These are phyloP conservation scores for Automeris io DNA, from an alignment of 2,888 invertebrate genomes.

Conservation along the genomic window DNA sequence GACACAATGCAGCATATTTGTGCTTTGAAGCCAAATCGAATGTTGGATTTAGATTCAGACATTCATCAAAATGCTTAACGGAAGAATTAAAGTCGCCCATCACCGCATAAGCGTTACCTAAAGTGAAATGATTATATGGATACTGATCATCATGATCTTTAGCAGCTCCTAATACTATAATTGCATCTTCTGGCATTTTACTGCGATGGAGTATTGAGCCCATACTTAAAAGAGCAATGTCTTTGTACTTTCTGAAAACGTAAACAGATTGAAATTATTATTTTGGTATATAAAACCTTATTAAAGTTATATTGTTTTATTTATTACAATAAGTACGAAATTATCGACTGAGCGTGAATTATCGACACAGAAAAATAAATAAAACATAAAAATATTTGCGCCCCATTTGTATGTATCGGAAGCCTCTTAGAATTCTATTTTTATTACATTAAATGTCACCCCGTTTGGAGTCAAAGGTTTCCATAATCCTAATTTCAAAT, in stretches of 20 bases:
- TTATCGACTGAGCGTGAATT: no score
- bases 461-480: no score
- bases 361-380: no score
- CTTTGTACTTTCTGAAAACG: constrained; percentile 80
- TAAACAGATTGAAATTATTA: no score
- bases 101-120: constrained; percentile 85
- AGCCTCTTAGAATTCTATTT: no score
- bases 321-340: no score
- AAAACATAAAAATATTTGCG: no score
- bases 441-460: no score
- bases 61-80: constrained; percentile 75
- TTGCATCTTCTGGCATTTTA: constrained; percentile 82
- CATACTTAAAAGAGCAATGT: constrained; percentile 84
- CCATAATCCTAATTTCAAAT: no score
- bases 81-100: constrained; percentile 84
- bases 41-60: constrained; percentile 79
- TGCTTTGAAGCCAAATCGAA: constrained; percentile 79
- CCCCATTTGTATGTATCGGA: no score
- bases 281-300: no score
- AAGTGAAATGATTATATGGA: constrained; percentile 79
- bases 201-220: constrained; percentile 85
- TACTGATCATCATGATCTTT: constrained; percentile 82
- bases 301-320: no score
- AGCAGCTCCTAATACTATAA: constrained; percentile 83
- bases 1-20: constrained; percentile 82